Evolutionary conservation across 2,113 vertebrate species (phyloP), one percentile per base, ranked within the genome.

Genomic region (Prietella phreatophila): DNA sequence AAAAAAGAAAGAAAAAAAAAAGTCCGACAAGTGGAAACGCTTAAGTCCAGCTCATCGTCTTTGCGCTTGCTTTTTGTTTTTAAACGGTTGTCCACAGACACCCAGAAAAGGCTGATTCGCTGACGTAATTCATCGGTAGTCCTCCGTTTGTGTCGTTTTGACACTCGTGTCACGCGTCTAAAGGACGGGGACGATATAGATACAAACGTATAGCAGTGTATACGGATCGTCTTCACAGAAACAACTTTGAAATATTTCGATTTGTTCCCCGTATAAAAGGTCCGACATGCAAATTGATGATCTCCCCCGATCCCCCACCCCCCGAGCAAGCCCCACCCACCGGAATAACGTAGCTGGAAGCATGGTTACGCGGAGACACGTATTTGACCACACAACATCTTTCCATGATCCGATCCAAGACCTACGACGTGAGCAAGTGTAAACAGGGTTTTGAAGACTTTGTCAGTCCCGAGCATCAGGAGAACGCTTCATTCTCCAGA

Each of bases 51-150:
- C 73, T 67, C 39, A 78, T 50, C 15, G 75, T 50, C 63, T 82
- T 55, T 85, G 47, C n/a, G 39, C 42, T 56, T 61, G 33, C n/a
- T 61, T 47, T 56, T 69, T 11, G 4, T 42, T 42, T 42, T 42
- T 42, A 4, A 42, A 56, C n/a, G 61, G 85, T 75, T 73, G 86
- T 85, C 69, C 88, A 83, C 47, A 53, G 71, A 84, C 78, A 56
- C 71, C 10, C 55, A 60, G 36, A 56, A 27, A 73, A 20, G 19
- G n/a, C n/a, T 4, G 47, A 27, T 9, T 58, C 9, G n/a, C 55
- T 39, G 30, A 58, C 5, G 55, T 1, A 25, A 36, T 39, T 25
- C 56, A 60, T 82, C 50, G 56, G 1, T 9, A 30, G 50, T n/a
- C 20, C 25, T 78, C 75, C 5, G 11, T 55, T 3, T 73, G 42